Conservation (phyloP, 2,797 vertebrate genomes). For the Siniperca obscura region DNA sequence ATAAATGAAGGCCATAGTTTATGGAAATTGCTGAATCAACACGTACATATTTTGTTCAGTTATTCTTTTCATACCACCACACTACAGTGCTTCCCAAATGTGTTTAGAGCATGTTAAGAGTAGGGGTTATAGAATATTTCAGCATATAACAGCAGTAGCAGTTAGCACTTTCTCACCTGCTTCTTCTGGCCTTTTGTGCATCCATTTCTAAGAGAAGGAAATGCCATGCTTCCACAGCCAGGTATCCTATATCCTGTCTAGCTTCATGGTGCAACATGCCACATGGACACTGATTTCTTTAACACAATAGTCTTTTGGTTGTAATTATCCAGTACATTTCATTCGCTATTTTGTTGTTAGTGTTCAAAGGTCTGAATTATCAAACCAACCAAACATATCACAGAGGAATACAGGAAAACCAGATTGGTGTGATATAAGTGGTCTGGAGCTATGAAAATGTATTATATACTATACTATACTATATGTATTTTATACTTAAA, state of each 20-base stretch:
- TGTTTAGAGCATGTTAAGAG: not conserved
- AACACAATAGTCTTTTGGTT: not conserved
- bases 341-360: not conserved
- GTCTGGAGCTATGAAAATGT: not conserved
- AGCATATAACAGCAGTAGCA: not conserved
- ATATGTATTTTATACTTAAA: not conserved
- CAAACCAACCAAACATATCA: not conserved
- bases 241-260: not conserved
- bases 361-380: not conserved
- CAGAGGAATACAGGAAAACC: not conserved
- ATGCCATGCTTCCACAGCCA: not conserved
- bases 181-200: not conserved
- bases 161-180: not conserved
- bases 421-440: not conserved
- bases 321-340: not conserved
- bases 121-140: not conserved
- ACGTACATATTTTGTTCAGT: not conserved
- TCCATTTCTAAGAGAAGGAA: not conserved
- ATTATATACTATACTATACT: not conserved
- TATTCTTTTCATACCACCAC: not conserved
- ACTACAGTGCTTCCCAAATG: not conserved
- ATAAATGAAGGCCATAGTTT: not conserved
- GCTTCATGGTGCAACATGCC: not conserved
- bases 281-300: not conserved
- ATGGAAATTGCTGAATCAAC: not conserved